Evolutionary conservation across 64 coral and sea anemone species (phyloP).

Genomic region (Trachythela sp.): DNA sequence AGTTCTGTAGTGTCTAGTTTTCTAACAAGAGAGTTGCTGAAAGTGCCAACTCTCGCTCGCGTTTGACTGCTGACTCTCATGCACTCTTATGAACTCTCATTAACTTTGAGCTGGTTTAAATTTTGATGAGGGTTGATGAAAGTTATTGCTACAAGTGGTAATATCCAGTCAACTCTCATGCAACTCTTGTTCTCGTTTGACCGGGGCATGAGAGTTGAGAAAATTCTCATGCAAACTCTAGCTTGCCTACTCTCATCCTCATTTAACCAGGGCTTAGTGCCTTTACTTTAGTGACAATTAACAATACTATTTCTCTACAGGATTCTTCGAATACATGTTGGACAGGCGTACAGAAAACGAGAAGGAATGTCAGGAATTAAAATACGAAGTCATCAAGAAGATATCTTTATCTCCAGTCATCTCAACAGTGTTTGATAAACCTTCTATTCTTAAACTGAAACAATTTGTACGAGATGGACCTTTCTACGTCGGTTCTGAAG

Average conservation of each 20-base stretch:
- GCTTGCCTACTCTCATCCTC: no score
- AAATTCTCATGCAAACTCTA: no score
- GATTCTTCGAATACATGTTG: constrained; percentile 87
- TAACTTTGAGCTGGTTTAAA: neutral
- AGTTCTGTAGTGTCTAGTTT: neutral
- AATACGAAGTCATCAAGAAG: constrained; percentile 79
- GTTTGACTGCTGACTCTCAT: no score
- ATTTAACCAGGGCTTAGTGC: no score
- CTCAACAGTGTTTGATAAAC: constrained; percentile 71
- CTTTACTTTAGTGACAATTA: no score
- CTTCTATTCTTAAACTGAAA: constrained; percentile 61
- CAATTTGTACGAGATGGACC: constrained; percentile 94
- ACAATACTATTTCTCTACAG: constrained; percentile 44
- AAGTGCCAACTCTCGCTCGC: no score
- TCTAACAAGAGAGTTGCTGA: no score
- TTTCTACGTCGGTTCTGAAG: constrained; percentile 71
- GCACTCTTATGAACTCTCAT: no score
- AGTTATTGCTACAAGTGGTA: no score
- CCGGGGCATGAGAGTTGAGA: no score
- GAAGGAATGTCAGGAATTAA: constrained; percentile 73
- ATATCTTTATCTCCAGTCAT: constrained; percentile 52
- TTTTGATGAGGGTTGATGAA: neutral
- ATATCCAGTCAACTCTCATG: no score
- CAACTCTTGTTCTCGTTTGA: no score
- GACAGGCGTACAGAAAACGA: constrained; percentile 82